These are phyloP conservation scores for Tricholaema leucomelas DNA, from an alignment of 2,113 vertebrate species.

Conservation along the genomic window DNA sequence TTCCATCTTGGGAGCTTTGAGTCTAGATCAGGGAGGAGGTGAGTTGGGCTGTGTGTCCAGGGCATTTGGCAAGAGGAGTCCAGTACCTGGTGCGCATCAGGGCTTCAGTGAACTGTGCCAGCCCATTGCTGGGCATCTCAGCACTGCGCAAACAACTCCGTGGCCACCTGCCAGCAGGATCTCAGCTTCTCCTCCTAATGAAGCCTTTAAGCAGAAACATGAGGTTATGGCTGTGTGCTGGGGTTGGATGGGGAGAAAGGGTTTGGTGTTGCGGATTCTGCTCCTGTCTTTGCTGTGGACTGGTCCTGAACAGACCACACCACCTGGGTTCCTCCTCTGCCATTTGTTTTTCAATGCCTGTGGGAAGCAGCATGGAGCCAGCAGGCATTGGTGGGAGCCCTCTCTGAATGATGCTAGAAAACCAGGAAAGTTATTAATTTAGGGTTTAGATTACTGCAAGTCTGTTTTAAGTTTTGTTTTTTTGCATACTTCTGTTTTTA, in stretches of 20 bases:
- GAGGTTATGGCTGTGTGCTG: fast-evolving
- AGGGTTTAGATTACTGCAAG: background rate
- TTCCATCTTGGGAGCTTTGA: slow-evolving; percentile 4
- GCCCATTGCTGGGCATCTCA: background rate
- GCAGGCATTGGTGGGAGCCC: slow-evolving; percentile 20
- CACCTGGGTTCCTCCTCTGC: background rate
- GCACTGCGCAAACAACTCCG: fast-evolving
- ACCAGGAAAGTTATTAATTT: background rate
- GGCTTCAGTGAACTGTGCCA: background rate
- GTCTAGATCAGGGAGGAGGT: background rate
- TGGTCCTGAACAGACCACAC: background rate
- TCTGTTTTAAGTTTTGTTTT: background rate
- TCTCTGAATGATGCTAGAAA: background rate
- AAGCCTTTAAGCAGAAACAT: background rate
- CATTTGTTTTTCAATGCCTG: background rate
- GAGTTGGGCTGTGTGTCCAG: background rate
- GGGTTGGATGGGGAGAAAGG: background rate
- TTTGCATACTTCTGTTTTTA: background rate
- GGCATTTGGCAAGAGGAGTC: background rate
- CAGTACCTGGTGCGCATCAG: fast-evolving
- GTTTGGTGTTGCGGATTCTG: background rate
- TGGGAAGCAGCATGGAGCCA: background rate
- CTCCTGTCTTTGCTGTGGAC: background rate
- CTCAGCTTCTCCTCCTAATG: background rate
- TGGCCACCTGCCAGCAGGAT: background rate